Conservation (phyloP, 1,140 invertebrate genomes). For the Orchesella cincta region DNA sequence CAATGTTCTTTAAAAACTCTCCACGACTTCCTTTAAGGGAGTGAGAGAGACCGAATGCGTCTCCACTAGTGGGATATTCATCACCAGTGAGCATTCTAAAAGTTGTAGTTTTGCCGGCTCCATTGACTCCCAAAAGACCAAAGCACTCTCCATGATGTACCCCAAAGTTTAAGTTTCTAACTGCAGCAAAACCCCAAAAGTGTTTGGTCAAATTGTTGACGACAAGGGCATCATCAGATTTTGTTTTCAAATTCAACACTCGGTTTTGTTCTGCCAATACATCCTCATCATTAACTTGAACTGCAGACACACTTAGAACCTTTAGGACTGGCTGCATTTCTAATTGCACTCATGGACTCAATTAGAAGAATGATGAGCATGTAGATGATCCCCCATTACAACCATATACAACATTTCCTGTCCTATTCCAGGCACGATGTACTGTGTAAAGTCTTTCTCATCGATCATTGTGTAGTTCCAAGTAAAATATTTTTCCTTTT, state of each 20-base stretch:
- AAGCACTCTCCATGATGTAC: conserved; percentile 73
- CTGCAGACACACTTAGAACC: neutral
- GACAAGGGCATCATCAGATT: conserved; percentile 35
- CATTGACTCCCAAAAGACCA: conserved; percentile 65
- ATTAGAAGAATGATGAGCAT: neutral
- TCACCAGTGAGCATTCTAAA: conserved; percentile 67
- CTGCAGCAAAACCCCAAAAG: conserved; percentile 35
- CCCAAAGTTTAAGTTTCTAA: conserved; percentile 54
- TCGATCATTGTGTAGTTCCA: conserved; percentile 21
- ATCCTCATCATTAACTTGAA: conserved; percentile 30
- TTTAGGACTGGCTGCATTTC: neutral
- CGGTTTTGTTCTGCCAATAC: conserved; percentile 29
- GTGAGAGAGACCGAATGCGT: conserved; percentile 58
- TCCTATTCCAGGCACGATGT: conserved; percentile 17
- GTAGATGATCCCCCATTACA: conserved; percentile 4
- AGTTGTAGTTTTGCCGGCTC: conserved; percentile 63
- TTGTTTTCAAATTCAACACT: neutral
- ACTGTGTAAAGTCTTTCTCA: conserved; percentile 3
- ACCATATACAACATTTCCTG: conserved; percentile 29
- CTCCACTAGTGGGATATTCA: conserved; percentile 43
- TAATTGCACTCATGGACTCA: conserved; percentile 2
- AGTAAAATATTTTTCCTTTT: conserved; percentile 19
- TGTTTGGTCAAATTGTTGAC: conserved; percentile 32
- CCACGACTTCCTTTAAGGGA: conserved; percentile 56
- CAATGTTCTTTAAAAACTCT: conserved; percentile 34